A percentile compares a stretch with the other conserved stretches of the same genome.
These are phyloP conservation scores for Archivesica marissinica DNA, from an alignment of 1,140 invertebrate species.

Conservation along the genomic window DNA sequence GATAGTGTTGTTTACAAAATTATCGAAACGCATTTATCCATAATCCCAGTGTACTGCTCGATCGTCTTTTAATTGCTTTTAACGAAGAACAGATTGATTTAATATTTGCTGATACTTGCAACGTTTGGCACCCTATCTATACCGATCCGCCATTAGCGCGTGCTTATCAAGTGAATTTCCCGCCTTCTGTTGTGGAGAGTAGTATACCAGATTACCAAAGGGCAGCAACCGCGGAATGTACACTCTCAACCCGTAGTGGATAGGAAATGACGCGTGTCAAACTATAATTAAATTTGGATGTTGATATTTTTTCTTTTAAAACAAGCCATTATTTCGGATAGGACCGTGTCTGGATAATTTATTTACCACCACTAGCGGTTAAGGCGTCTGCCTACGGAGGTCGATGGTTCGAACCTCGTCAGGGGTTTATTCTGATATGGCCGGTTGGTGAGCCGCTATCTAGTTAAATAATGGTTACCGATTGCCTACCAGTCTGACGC, in stretches of 20 bases:
- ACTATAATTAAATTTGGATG: too few relatives aligned
- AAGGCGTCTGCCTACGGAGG: too few relatives aligned
- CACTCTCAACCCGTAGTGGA: background rate
- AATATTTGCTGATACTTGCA: slow-evolving; percentile 43
- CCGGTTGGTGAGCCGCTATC: too few relatives aligned
- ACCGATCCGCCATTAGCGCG: slow-evolving; percentile 41
- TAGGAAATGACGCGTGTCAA: slow-evolving; percentile 1
- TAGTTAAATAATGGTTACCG: too few relatives aligned
- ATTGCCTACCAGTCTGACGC: too few relatives aligned
- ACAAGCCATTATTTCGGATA: too few relatives aligned
- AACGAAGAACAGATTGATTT: slow-evolving; percentile 51
- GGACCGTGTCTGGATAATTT: too few relatives aligned
- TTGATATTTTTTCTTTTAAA: too few relatives aligned
- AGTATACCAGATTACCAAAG: slow-evolving; percentile 33
- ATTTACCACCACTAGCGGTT: too few relatives aligned
- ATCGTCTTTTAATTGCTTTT: slow-evolving; percentile 54
- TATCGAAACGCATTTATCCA: slow-evolving; percentile 40
- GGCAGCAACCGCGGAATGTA: slow-evolving; percentile 41
- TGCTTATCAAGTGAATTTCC: slow-evolving; percentile 54
- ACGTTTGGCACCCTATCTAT: slow-evolving; percentile 9
- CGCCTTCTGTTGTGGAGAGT: slow-evolving; percentile 47
- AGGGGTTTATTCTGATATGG: too few relatives aligned
- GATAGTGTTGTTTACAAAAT: slow-evolving; percentile 42
- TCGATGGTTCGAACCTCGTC: too few relatives aligned
- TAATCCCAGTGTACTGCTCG: slow-evolving; percentile 27